Evolutionary conservation across 2,797 vertebrate species (phyloP), one percentile per base, ranked within the genome.

Genomic region (Alosa sapidissima): DNA sequence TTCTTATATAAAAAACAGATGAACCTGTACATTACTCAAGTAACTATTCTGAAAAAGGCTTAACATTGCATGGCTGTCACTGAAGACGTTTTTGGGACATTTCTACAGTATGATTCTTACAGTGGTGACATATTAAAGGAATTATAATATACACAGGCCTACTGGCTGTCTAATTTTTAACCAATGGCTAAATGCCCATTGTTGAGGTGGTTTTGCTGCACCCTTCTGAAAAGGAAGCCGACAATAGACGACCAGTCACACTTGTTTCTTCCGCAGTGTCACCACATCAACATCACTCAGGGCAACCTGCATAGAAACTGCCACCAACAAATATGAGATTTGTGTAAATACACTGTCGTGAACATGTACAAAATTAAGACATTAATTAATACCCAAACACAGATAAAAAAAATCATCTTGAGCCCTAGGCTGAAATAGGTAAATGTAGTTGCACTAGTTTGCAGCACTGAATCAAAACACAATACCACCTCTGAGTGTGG

Each of bases 281-380:
- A 75, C 19, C 8, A 78, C 33, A 3, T 47, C 72, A 14, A 47
- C 36, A 47, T 78, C 36, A 78, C 72, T 47, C 72, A 45, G 72
- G 72, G 72, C 72, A 78, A 78, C 72, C 72, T 78, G 72, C 72
- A 78, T 9, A 19, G 72, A 47, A 47, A 78, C 41, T 45, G 41
- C 5, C 65, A 78, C 7, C 33, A 83, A 81, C 62, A n/a, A 68
- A 24, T 3, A 2, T 0, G 54, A 52, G 87, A 62, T 89, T 84
- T 24, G 72, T 16, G 19, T 36, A 36, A 72, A 6, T 72, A 4
- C 11, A 16, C 28, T 72, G 33, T 14, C 16, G 33, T 36, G 33
- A 58, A 21, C 33, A 72, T 72, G 11, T 36, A 14, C 33, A 72
- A 8, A 24, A 33, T 68, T 68, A 33, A 68, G 24, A 41, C 41